phyloP scores from a whole-genome alignment of 1,140 invertebrate species.

The Macrostomum lignano region DNA sequence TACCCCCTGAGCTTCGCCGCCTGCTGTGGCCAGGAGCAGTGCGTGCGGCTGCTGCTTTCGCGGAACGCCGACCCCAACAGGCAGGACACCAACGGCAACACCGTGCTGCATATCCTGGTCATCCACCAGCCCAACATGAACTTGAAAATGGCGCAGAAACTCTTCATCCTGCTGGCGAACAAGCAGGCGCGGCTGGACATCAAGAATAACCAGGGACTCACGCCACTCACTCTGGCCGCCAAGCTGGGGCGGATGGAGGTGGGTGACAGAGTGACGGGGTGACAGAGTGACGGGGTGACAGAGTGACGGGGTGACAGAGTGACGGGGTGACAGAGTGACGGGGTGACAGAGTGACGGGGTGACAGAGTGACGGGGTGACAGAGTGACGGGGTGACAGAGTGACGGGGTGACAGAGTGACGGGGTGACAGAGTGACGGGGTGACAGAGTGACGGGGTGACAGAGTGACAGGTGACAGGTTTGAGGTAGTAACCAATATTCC shows the following conservation, averaged over 20 bases:
- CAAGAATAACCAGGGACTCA: constrained; percentile 55
- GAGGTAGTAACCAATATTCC: no score
- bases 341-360: no score
- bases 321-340: no score
- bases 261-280: no score
- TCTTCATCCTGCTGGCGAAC: constrained; percentile 44
- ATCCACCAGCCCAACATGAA: constrained; percentile 69
- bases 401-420: no score
- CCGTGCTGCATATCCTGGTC: constrained; percentile 73
- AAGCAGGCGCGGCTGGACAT: constrained; percentile 54
- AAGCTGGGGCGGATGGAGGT: constrained; percentile 65
- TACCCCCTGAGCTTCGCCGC: constrained; percentile 82
- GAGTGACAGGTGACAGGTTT: no score
- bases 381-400: no score
- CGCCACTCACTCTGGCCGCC: constrained; percentile 65
- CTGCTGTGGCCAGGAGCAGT: constrained; percentile 80
- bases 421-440: no score
- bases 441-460: no score
- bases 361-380: no score
- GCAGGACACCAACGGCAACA: constrained; percentile 89
- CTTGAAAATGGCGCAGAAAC: constrained; percentile 4
- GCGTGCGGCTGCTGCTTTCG: constrained; percentile 64
- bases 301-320: no score
- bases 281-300: no score
- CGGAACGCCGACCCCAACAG: constrained; percentile 70